A percentile compares a stretch with the other conserved stretches of the same genome.
These are phyloP conservation scores for Chloromyia formosa DNA, from an alignment of 2,888 invertebrate species.

Conservation along the genomic window DNA sequence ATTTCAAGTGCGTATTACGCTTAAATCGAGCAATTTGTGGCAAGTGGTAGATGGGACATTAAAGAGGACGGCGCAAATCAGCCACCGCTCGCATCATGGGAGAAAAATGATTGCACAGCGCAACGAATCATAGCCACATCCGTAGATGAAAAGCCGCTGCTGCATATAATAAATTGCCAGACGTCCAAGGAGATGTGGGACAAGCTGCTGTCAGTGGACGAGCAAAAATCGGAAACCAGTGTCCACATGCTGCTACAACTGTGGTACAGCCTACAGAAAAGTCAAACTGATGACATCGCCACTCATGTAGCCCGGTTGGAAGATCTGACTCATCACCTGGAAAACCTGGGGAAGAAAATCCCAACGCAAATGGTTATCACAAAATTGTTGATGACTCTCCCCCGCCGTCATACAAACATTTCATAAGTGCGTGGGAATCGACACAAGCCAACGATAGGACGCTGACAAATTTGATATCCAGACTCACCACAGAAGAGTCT, in stretches of 20 bases:
- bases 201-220: too few relatives aligned
- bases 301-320: too few relatives aligned
- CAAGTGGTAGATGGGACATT: not conserved
- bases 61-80: too few relatives aligned
- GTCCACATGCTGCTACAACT: constrained; percentile 6
- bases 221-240: constrained; percentile 18
- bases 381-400: not conserved
- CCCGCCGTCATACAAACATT: too few relatives aligned
- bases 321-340: not conserved
- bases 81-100: too few relatives aligned
- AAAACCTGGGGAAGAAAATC: not conserved
- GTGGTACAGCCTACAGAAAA: not conserved
- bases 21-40: not conserved
- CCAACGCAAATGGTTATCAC: not conserved
- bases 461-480: too few relatives aligned
- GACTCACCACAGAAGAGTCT: too few relatives aligned
- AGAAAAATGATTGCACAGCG: not conserved
- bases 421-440: too few relatives aligned
- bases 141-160: not conserved
- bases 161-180: constrained; percentile 16
- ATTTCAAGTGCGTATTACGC: not conserved
- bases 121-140: not conserved
- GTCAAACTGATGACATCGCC: not conserved
- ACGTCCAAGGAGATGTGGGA: too few relatives aligned
- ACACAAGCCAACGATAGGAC: too few relatives aligned